Conservation (phyloP, 2,113 vertebrate genomes). For the Orthonyx spaldingii region DNA sequence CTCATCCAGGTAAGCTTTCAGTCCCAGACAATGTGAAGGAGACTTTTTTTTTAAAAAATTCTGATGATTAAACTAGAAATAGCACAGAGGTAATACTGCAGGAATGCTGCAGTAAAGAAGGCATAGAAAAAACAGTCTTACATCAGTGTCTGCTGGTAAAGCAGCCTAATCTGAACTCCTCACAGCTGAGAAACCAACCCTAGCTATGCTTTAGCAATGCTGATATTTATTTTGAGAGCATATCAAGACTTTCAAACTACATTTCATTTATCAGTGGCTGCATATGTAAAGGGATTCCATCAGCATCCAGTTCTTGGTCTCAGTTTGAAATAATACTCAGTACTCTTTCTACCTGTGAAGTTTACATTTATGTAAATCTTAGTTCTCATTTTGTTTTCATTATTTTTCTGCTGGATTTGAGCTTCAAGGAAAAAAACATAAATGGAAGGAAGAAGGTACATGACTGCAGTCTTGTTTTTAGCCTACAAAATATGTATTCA, state of each 20-base stretch:
- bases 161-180: neutral
- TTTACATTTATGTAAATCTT: neutral
- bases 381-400: neutral
- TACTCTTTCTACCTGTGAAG: neutral
- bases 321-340: neutral
- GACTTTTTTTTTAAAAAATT: neutral
- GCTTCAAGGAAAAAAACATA: neutral
- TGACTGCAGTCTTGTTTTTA: neutral
- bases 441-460: neutral
- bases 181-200: neutral
- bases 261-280: neutral
- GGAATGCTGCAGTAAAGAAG: neutral
- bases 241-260: neutral
- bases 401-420: neutral
- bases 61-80: slow-evolving; percentile 15
- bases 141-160: neutral
- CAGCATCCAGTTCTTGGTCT: neutral
- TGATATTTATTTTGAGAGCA: slow-evolving; percentile 16
- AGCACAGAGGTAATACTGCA: neutral
- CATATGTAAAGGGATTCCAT: neutral
- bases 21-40: neutral
- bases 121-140: neutral
- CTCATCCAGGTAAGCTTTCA: neutral
- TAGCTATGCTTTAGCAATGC: neutral
- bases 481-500: neutral